Evolutionary conservation across 2,113 vertebrate genomes (phyloP).

Genomic region (Silurus glanis): DNA sequence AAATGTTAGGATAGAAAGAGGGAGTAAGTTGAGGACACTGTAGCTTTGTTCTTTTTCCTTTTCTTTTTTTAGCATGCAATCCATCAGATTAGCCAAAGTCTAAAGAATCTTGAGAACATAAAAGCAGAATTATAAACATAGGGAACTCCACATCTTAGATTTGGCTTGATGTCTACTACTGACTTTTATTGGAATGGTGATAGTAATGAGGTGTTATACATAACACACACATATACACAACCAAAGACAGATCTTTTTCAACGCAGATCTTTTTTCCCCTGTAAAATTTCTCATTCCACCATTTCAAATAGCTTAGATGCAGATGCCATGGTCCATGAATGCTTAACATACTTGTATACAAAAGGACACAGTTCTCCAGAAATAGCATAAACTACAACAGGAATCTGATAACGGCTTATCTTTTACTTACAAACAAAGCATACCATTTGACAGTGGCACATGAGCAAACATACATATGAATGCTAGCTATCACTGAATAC

Average conservation of each 20-base stretch:
- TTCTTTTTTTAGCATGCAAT: neutral
- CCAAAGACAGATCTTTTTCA: neutral
- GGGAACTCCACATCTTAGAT: neutral
- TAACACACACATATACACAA: neutral
- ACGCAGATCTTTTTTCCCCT: too few species aligned
- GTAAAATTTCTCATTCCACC: constrained; percentile 5
- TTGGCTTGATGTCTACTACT: neutral
- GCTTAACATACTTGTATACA: constrained; percentile 20
- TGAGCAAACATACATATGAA: neutral
- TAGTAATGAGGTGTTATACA: neutral
- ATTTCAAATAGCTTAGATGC: constrained; percentile 4
- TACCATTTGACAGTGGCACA: neutral
- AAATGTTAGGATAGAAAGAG: neutral
- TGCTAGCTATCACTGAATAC: constrained; percentile 22
- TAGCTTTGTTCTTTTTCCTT: neutral
- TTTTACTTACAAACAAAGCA: neutral
- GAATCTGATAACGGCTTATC: neutral
- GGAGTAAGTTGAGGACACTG: neutral
- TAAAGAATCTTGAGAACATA: neutral
- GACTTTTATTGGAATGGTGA: neutral
- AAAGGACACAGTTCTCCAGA: constrained; percentile 8
- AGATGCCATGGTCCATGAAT: neutral
- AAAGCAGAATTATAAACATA: neutral
- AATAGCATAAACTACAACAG: neutral
- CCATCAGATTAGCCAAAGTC: neutral